Percentiles rank a stretch among this genome's conserved stretches.
Evolutionary conservation across 2,797 vertebrate species (phyloP).

Genomic region (Pseudopleuronectes americanus): DNA sequence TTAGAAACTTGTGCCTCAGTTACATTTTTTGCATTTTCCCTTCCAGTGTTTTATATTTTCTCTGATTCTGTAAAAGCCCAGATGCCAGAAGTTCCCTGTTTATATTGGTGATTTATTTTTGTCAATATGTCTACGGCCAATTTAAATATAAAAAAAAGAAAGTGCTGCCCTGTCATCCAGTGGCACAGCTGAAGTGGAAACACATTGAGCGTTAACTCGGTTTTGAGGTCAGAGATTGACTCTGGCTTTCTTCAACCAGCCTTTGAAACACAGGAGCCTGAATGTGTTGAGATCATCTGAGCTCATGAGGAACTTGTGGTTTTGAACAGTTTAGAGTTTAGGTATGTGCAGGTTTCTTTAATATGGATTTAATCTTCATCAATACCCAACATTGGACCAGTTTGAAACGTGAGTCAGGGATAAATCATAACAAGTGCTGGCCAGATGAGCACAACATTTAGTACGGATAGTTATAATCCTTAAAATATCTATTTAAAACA

Average conservation of each 20-base stretch:
- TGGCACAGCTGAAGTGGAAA: slow-evolving; percentile 58
- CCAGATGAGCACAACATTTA: background rate
- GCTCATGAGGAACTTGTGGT: slow-evolving; percentile 2
- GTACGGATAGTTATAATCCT: background rate
- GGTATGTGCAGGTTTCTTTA: background rate
- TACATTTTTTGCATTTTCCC: slow-evolving; percentile 62
- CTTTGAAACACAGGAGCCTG: slow-evolving; percentile 38
- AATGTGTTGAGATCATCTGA: slow-evolving; percentile 27
- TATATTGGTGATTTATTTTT: slow-evolving; percentile 22
- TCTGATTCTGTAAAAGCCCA: slow-evolving; percentile 58
- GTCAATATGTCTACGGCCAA: slow-evolving; percentile 34
- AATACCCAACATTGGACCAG: slow-evolving; percentile 3
- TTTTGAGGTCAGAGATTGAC: slow-evolving; percentile 34
- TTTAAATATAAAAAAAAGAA: slow-evolving; percentile 19
- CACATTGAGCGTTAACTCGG: slow-evolving; percentile 55
- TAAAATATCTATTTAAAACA: background rate
- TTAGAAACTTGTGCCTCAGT: slow-evolving; percentile 72
- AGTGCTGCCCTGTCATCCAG: slow-evolving; percentile 45
- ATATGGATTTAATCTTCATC: slow-evolving; percentile 1
- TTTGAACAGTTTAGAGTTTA: background rate
- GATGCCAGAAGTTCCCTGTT: slow-evolving; percentile 32
- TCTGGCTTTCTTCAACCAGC: slow-evolving; percentile 63
- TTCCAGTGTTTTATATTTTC: slow-evolving; percentile 50
- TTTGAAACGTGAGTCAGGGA: background rate
- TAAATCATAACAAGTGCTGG: background rate